Evolutionary conservation across 2,113 vertebrate genomes (phyloP).

Genomic region (Halcyon malimbica): DNA sequence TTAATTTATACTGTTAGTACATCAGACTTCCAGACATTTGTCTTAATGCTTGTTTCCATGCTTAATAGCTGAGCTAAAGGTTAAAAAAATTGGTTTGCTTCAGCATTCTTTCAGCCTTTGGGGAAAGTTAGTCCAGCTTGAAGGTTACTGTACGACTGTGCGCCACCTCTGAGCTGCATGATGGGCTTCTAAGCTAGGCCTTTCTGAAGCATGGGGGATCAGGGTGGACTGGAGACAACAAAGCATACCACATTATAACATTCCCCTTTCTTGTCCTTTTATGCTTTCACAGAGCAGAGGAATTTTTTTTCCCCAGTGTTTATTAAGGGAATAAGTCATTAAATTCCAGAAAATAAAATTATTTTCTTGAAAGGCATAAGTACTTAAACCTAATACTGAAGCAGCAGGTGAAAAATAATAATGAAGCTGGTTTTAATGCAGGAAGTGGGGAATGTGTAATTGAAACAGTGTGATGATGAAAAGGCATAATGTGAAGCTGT

Average conservation of each 20-base stretch:
- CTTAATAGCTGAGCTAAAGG: not conserved
- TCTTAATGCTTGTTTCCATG: not conserved
- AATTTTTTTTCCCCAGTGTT: not conserved
- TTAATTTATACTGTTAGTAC: not conserved
- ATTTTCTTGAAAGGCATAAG: constrained; percentile 15
- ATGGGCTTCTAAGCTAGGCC: constrained; percentile 14
- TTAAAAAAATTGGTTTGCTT: not conserved
- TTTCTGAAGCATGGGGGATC: constrained; percentile 27
- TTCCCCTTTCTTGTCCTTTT: not conserved
- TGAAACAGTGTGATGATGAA: constrained; percentile 75
- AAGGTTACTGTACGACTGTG: constrained; percentile 9
- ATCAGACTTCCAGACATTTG: constrained; percentile 20
- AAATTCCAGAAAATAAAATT: constrained; percentile 51
- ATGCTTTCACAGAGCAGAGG: constrained; percentile 25
- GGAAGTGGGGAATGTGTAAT: constrained; percentile 65
- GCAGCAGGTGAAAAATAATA: constrained; percentile 64
- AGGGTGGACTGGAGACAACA: not conserved
- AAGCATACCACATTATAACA: not conserved
- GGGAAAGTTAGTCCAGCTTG: constrained; percentile 17
- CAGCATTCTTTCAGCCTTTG: constrained; percentile 8
- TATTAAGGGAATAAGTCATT: constrained; percentile 38
- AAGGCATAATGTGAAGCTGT: constrained; percentile 63
- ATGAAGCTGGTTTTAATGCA: constrained; percentile 58
- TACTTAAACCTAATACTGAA: constrained; percentile 62
- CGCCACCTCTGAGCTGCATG: constrained; percentile 36